These are phyloP conservation scores for Magallana nippona DNA, from an alignment of 2,888 invertebrate species.

Conservation along the genomic window DNA sequence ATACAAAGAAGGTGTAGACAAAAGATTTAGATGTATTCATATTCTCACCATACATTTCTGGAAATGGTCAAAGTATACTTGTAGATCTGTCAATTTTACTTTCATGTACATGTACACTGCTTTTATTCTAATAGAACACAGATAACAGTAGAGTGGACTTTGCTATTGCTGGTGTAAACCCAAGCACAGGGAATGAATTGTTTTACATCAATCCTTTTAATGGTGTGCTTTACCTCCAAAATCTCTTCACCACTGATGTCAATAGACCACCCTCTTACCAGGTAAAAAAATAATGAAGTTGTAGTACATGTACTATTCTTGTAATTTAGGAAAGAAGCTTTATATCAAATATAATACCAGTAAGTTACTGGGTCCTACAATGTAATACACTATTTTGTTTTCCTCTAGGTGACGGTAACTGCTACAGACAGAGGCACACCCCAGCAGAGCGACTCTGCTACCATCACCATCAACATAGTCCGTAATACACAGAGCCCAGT, in stretches of 20 bases:
- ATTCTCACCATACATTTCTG: conserved; percentile 16
- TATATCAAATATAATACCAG: no score
- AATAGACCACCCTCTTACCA: conserved; percentile 56
- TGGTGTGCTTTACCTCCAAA: conserved; percentile 61
- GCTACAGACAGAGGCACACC: conserved; percentile 69
- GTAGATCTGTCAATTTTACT: no score
- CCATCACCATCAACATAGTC: conserved; percentile 60
- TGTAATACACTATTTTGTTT: background rate
- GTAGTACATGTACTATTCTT: no score
- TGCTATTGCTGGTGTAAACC: conserved; percentile 57
- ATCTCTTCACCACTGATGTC: conserved; percentile 55
- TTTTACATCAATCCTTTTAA: conserved; percentile 64
- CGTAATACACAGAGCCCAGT: conserved; percentile 62
- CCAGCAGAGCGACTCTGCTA: conserved; percentile 54
- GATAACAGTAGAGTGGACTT: conserved; percentile 50
- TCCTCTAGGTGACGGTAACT: conserved; percentile 57
- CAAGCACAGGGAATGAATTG: conserved; percentile 57
- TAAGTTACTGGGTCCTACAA: no score
- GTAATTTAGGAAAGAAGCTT: no score
- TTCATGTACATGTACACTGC: background rate
- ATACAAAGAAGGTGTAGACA: background rate
- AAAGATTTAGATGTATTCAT: background rate
- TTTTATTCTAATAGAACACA: conserved; percentile 40
- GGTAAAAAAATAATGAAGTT: conserved; percentile 48
- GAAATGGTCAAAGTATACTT: no score